Evolutionary conservation across 2,113 vertebrate species (phyloP).

Genomic region (Dipodomys merriami): DNA sequence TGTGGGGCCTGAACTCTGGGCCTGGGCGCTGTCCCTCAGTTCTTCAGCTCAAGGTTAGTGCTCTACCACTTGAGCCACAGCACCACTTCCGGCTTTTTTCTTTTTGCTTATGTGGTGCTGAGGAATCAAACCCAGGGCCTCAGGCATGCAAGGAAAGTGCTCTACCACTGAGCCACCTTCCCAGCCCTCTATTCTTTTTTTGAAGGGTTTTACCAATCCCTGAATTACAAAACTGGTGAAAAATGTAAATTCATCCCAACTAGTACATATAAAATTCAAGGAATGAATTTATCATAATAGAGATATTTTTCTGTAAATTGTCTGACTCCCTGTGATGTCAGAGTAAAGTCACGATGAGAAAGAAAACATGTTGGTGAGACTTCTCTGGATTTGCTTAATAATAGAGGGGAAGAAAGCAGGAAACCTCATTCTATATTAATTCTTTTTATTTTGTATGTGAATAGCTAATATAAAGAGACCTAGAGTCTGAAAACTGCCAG

Average conservation of each 20-base stretch:
- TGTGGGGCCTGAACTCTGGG: too few species aligned
- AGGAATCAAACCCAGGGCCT: too few species aligned
- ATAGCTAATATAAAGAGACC: background rate
- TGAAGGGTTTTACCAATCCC: background rate
- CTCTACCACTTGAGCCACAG: too few species aligned
- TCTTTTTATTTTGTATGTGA: background rate
- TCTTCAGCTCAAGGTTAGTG: too few species aligned
- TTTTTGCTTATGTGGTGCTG: too few species aligned
- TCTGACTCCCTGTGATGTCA: background rate
- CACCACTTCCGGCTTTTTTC: too few species aligned
- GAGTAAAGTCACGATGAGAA: background rate
- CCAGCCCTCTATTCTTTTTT: background rate
- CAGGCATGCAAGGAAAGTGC: too few species aligned
- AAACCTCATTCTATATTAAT: background rate
- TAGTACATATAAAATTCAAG: background rate
- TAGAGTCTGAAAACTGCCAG: background rate
- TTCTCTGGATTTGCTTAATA: conserved; percentile 11
- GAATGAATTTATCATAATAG: background rate
- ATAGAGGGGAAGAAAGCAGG: background rate
- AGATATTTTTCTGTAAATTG: background rate
- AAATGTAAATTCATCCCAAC: conserved; percentile 7
- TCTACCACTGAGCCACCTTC: too few species aligned
- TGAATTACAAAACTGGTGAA: background rate
- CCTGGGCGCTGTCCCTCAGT: too few species aligned
- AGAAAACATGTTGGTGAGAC: background rate